A percentile compares a stretch with the other conserved stretches of the same genome.
Evolutionary conservation across 1,140 invertebrate species (phyloP).

Genomic region (Thalassaphorura encarpata): DNA sequence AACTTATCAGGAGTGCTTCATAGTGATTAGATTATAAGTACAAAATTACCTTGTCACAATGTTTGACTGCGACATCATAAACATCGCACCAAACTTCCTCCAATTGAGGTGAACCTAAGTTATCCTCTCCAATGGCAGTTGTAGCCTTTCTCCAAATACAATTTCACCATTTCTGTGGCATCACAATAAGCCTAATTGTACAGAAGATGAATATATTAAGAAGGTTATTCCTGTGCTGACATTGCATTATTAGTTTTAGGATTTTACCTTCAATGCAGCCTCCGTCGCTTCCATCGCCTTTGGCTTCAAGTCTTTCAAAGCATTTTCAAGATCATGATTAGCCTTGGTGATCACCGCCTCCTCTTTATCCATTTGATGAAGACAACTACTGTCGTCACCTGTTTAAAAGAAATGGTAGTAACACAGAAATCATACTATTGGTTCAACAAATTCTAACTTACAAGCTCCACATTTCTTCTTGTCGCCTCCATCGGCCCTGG

Average conservation of each 20-base stretch:
- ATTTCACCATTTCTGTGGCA: constrained; percentile 18
- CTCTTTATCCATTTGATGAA: constrained; percentile 24
- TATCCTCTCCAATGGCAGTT: constrained; percentile 25
- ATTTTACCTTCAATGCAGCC: constrained; percentile 16
- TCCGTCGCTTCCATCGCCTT: constrained; percentile 22
- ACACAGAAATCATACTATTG: too few relatives aligned
- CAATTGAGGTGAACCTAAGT: constrained; percentile 25
- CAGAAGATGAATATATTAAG: too few relatives aligned
- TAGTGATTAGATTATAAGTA: too few relatives aligned
- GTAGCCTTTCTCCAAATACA: constrained; percentile 25
- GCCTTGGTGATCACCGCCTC: constrained; percentile 27
- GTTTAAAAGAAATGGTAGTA: background rate
- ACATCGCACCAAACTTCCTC: constrained; percentile 30
- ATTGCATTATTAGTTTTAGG: background rate
- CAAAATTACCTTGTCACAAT: constrained; percentile 15
- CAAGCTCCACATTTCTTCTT: too few relatives aligned
- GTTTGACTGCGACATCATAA: constrained; percentile 16
- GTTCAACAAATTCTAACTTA: too few relatives aligned
- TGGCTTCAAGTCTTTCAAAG: constrained; percentile 18
- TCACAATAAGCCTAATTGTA: constrained; percentile 25
- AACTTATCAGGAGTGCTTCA: background rate
- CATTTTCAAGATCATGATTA: constrained; percentile 24
- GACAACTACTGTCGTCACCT: constrained; percentile 5
- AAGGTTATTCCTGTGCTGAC: too few relatives aligned
- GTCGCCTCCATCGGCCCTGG: too few relatives aligned